Base-by-base conservation (phyloP, 2,113 vertebrate species). In the Corythaixoides concolor region DNA sequence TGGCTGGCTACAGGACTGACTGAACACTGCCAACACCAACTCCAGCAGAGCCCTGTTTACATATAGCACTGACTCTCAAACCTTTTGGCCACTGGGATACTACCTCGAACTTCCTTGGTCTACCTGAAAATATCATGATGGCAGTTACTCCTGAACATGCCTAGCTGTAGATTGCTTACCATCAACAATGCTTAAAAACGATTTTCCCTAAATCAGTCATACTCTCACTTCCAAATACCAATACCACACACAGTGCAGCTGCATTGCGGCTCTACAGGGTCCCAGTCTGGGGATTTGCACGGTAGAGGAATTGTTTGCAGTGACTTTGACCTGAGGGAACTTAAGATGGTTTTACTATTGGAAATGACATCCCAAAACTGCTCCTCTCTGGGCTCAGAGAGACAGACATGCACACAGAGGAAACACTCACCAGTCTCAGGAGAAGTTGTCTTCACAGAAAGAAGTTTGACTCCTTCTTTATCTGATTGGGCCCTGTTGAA, bases 391-490 rank as follows among this genome's bases (percentile, higher is more conserved):
- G 21, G 20, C 49, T 88, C 53, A 58, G 52, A 59, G 20, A 41
- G 26, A 15, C 43, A 82, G 22, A 88, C 12, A 26, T 11, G 60
- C 21, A 72, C 26, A 49, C 15, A 77, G 39, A 30, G 18, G 37
- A 49, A 84, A 64, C 52, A 87, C 98, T 98, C 97, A 98, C 98
- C 98, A 86, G 96, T 88, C 90, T 98, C 98, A 21, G 97, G 20
- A 95, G 98, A 97, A 76, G 98, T 97, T 64, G 98, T 97, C 95
- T 98, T 98, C 80, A 98, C 97, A 41, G 98, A 98, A 94, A 98
- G 98, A 86, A 98, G 97, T 91, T 98, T 98, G 88, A 98, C 98
- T 59, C 97, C 98, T 92, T 98, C 98, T 95, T 98, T 98, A 70
- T 98, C 98, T 3, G 97, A 97, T 49, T 98, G 97, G 55, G 96